phyloP scores from a whole-genome alignment of 2,113 vertebrate genomes.

The Dascyllus trimaculatus region DNA sequence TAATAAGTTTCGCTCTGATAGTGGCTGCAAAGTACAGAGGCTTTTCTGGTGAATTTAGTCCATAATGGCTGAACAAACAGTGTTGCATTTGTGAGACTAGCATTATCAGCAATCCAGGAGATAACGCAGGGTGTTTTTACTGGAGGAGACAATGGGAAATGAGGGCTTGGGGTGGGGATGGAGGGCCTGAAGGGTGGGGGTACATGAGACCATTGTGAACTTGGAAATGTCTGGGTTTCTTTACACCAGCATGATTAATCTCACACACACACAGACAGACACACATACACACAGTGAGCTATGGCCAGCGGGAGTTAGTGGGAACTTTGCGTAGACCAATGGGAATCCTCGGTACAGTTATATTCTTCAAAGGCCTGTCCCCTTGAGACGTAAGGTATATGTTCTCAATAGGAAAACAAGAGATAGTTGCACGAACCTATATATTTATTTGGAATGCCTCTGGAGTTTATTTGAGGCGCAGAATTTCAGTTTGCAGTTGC shows the following conservation, averaged over 20 bases:
- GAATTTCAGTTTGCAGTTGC: constrained; percentile 46
- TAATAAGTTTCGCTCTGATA: constrained; percentile 45
- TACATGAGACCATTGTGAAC: constrained; percentile 76
- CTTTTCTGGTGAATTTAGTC: constrained; percentile 67
- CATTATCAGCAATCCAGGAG: constrained; percentile 75
- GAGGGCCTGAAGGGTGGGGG: constrained; percentile 40
- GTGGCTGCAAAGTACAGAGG: constrained; percentile 31
- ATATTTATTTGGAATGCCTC: constrained; percentile 69
- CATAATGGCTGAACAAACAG: constrained; percentile 81
- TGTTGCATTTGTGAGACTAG: constrained; percentile 54
- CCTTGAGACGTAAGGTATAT: constrained; percentile 74
- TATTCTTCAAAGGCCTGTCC: constrained; percentile 55
- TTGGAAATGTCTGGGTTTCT: constrained; percentile 75
- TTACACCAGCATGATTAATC: constrained; percentile 72
- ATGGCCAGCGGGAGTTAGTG: constrained; percentile 74
- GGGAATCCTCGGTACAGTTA: constrained; percentile 35
- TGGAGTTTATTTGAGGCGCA: constrained; percentile 65
- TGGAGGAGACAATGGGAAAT: constrained; percentile 82
- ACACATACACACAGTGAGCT: constrained; percentile 12
- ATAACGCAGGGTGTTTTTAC: constrained; percentile 79
- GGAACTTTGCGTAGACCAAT: constrained; percentile 73
- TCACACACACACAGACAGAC: constrained; percentile 9
- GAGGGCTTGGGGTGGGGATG: constrained; percentile 49
- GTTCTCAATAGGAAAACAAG: constrained; percentile 66
- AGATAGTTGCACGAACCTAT: constrained; percentile 62